Base-by-base conservation (phyloP, 2,113 vertebrate species). In the Poeciliopsis retropinna region DNA sequence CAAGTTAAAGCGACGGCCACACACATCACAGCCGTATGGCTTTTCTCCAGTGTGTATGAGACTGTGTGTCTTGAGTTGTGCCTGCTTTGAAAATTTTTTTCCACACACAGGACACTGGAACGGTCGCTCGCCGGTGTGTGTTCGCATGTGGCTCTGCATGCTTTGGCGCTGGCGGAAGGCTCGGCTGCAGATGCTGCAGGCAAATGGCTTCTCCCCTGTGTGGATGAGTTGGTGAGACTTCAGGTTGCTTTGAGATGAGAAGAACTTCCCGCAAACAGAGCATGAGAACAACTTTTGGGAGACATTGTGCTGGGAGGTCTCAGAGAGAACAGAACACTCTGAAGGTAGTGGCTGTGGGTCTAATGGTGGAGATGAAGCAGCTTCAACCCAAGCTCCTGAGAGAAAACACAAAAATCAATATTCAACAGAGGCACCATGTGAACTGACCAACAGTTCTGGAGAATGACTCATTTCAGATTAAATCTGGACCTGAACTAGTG, bases 1-100 rank as follows among this genome's bases (percentile, higher is more conserved):
- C 60, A 94, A 81, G 85, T 90, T 94, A 78, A 95, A 95, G 73
- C 83, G 84, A 30, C 90, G 92, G 19, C 91, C 92, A 15, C 94
- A 95, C 3, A 87, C 72, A 0, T 89, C 51, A 17, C 94, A 95
- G 75, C 74, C 5, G 32, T 88, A 86, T 0, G 92, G 93, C 64
- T 91, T 92, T 86, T 94, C 92, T 0, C 89, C 92, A 0, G 88
- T 91, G 90, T 95, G 93, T 64, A 93, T 69, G 30, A 91, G 30
- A 9, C 86, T 8, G 66, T 94, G 94, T 2, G 92, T 91, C 79
- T 91, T 92, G 29, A 94, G 92, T 39, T 94, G 93, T 0, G 88
- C 82, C 6, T 79, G 87, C 64, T 93, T 94, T 54, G 83, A 82
- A 73, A 95, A 95, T 22, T 79, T 64, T 47, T 94, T 95, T 0